phyloP scores from a whole-genome alignment of 2,113 vertebrate genomes.

The Girardinichthys multiradiatus region DNA sequence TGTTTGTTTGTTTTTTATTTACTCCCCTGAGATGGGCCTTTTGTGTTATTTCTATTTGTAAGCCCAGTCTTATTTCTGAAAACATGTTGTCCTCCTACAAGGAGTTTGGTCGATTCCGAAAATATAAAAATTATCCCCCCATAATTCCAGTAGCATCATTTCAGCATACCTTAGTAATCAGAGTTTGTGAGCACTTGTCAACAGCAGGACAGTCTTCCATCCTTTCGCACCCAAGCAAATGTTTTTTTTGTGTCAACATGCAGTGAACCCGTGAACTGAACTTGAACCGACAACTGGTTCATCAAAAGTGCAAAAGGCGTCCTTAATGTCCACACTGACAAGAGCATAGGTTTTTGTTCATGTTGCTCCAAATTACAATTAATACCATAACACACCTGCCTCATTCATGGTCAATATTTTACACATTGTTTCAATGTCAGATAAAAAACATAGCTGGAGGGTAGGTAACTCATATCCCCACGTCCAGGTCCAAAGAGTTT shows the following conservation, averaged over 20 bases:
- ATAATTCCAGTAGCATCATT: background rate
- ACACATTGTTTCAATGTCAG: background rate
- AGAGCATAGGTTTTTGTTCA: background rate
- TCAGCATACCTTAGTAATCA: background rate
- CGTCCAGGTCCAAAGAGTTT: too few relatives aligned
- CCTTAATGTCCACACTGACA: constrained; percentile 15
- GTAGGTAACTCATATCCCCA: background rate
- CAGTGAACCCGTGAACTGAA: constrained; percentile 68
- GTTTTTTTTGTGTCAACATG: constrained; percentile 4
- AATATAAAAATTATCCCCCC: background rate
- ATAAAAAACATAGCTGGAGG: background rate
- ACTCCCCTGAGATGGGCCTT: background rate
- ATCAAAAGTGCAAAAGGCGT: constrained; percentile 26
- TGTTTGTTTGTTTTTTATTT: background rate
- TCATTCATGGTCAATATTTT: background rate
- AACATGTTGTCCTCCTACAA: too few relatives aligned
- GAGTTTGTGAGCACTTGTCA: background rate
- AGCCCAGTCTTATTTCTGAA: background rate
- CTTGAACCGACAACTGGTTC: constrained; percentile 66
- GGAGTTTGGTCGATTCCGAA: too few relatives aligned
- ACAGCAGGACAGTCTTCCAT: background rate
- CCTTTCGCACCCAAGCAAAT: background rate
- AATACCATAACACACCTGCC: constrained; percentile 2
- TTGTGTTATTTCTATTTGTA: background rate
- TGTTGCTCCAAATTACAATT: background rate